These are phyloP conservation scores for Acrobasis repandana DNA, from an alignment of 2,888 invertebrate genomes.

Conservation along the genomic window DNA sequence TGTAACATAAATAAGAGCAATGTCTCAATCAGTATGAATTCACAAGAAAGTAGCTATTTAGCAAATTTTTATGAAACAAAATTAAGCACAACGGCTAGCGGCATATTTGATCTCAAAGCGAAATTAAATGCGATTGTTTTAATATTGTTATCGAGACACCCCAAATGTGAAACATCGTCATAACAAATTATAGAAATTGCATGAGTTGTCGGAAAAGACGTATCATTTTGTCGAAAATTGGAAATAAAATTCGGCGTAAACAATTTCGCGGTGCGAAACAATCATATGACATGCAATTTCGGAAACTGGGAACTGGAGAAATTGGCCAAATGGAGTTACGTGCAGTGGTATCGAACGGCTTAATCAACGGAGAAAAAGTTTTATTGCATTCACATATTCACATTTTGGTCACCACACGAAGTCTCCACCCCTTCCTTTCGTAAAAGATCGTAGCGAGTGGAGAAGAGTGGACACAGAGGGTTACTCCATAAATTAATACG, in stretches of 20 bases:
- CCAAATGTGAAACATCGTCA: neutral
- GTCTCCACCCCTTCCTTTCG: too few species aligned
- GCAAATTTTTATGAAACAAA: conserved; percentile 5
- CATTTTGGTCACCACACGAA: too few species aligned
- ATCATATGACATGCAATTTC: conserved; percentile 26
- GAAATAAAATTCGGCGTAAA: conserved; percentile 20
- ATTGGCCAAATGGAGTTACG: conserved; percentile 16
- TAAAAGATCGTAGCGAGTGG: too few species aligned
- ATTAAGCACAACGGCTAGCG: conserved; percentile 1
- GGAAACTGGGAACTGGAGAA: conserved; percentile 20
- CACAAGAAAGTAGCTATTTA: neutral
- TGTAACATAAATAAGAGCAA: neutral
- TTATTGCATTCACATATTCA: neutral
- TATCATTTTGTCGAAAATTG: conserved; percentile 17
- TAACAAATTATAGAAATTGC: conserved; percentile 12
- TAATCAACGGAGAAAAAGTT: neutral
- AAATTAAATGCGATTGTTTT: conserved; percentile 15
- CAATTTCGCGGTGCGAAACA: conserved; percentile 17
- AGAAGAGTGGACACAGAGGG: too few species aligned
- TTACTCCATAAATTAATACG: too few species aligned
- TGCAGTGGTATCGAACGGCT: conserved; percentile 10
- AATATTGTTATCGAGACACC: neutral
- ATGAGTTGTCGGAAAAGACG: conserved; percentile 12
- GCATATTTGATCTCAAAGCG: conserved; percentile 3
- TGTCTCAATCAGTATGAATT: neutral